Base-by-base conservation (phyloP, 2,888 invertebrate species). In the Baronia brevicornis region DNA sequence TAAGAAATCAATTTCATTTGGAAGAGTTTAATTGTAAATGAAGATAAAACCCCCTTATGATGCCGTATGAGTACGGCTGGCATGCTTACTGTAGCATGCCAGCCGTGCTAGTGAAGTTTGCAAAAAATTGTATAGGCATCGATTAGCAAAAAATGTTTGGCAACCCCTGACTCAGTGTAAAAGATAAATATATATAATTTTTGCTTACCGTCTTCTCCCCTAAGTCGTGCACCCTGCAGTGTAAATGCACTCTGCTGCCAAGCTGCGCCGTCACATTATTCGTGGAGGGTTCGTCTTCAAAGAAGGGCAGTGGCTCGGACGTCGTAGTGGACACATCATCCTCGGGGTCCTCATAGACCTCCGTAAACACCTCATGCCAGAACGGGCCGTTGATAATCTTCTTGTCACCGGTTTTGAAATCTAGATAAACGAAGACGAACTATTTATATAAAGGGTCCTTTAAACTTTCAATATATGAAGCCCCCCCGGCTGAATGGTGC, bases 251-350 rank as follows among this genome's bases (percentile, higher is more conserved):
- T 14, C 86, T 84, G 32, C 87, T 87, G 2, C 89, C 88, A 5
- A 91, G 60, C 54, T 91, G 91, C 0, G 89, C 87, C 5, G 90
- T 91, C 48, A 90, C 87, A 54, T 91, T 91, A 57, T 89, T 90
- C 1, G 89, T 84, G 3, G 85, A 85, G 7, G 86, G 80, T 22
- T 79, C 82, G 53, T 91, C 91, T 54, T 91, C 90, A 63, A 92
- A 92, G 68, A 88, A 90, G 0, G 92, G 91, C 43, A 89, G 79
- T 0, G 91, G 90, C 48, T 91, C 91, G 5, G 88, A 85, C 2
- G 89, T 88, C n/a, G 89, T 88, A 3, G 87, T 88, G 6, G 75
- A 78, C 2, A 67, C 41, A 17, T 78, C 77, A 5, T 79, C 82
- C 1, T 75, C 80, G 7, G 54, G 51, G 11, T 78, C 80, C 13